These are phyloP conservation scores for Trimorus sp. DNA, from an alignment of 2,888 invertebrate genomes.

Conservation along the genomic window DNA sequence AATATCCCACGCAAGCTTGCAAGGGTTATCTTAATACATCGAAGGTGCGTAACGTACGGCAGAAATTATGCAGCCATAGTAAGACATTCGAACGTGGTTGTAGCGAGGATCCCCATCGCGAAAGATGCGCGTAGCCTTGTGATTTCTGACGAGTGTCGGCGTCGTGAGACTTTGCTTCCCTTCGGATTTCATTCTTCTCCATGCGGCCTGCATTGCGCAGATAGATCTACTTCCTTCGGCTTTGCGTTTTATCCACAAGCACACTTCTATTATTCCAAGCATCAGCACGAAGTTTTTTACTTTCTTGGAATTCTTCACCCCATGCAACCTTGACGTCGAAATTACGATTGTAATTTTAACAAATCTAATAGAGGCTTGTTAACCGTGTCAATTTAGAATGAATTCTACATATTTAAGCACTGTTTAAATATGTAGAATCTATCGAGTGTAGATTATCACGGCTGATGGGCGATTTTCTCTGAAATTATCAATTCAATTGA, in stretches of 20 bases:
- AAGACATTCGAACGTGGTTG: constrained; percentile 53
- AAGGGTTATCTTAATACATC: constrained; percentile 64
- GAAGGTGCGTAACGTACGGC: constrained; percentile 59
- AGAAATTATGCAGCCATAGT: constrained; percentile 56
- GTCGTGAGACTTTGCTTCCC: constrained; percentile 59
- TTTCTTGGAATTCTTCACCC: constrained; percentile 22
- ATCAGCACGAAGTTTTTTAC: constrained; percentile 25
- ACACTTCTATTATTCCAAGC: constrained; percentile 33
- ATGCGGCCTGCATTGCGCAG: constrained; percentile 44
- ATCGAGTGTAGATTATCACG: too few relatives aligned
- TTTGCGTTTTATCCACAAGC: constrained; percentile 34
- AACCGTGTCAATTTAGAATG: too few relatives aligned
- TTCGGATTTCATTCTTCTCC: constrained; percentile 48
- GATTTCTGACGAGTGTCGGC: constrained; percentile 49
- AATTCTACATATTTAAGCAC: too few relatives aligned
- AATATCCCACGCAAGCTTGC: constrained; percentile 60
- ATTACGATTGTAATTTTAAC: too few relatives aligned
- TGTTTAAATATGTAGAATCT: not conserved
- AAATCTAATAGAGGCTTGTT: too few relatives aligned
- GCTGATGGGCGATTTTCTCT: too few relatives aligned
- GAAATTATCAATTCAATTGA: too few relatives aligned
- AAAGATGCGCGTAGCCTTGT: constrained; percentile 59
- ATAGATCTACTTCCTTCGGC: constrained; percentile 46
- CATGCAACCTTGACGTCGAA: not conserved
- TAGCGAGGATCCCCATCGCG: constrained; percentile 48